Percentiles rank a stretch among this genome's conserved stretches.
Evolutionary conservation across 2,888 invertebrate genomes (phyloP).

Genomic region (Neocrepidodera transversa): DNA sequence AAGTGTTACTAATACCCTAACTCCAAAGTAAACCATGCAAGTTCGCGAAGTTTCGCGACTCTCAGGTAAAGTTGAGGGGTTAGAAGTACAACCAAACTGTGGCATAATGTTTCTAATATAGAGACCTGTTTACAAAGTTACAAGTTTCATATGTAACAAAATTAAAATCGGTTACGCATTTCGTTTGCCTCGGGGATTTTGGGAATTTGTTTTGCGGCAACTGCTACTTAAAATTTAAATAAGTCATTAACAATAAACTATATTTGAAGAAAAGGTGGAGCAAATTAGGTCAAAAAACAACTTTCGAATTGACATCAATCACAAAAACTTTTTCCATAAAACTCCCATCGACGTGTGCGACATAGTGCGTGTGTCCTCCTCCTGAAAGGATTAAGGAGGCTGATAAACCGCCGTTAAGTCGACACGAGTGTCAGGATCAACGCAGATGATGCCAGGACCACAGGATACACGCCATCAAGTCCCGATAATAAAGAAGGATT

Average conservation of each 20-base stretch:
- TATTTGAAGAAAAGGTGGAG: too few species aligned
- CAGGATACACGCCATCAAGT: constrained; percentile 24
- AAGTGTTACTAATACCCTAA: constrained; percentile 32
- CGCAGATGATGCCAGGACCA: constrained; percentile 30
- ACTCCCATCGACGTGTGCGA: constrained; percentile 16
- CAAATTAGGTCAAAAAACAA: too few species aligned
- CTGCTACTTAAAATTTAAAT: constrained; percentile 9
- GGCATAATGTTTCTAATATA: constrained; percentile 2
- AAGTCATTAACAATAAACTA: background rate
- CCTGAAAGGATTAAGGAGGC: constrained; percentile 27
- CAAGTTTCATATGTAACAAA: constrained; percentile 6
- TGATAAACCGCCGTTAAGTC: constrained; percentile 40
- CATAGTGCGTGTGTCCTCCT: constrained; percentile 18
- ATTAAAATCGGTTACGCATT: constrained; percentile 19
- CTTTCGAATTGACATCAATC: constrained; percentile 22
- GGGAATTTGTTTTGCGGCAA: background rate
- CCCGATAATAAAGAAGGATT: constrained; percentile 36
- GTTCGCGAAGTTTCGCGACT: constrained; percentile 26
- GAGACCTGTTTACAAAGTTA: constrained; percentile 23
- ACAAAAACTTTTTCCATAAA: constrained; percentile 30
- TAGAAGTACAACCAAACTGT: constrained; percentile 23
- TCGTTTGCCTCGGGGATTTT: background rate
- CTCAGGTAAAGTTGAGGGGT: constrained; percentile 19
- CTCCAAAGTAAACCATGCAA: constrained; percentile 26
- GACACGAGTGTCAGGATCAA: constrained; percentile 41